Base-by-base conservation (phyloP, 2,797 vertebrate genomes). In the Gymnopithys bicolor region DNA sequence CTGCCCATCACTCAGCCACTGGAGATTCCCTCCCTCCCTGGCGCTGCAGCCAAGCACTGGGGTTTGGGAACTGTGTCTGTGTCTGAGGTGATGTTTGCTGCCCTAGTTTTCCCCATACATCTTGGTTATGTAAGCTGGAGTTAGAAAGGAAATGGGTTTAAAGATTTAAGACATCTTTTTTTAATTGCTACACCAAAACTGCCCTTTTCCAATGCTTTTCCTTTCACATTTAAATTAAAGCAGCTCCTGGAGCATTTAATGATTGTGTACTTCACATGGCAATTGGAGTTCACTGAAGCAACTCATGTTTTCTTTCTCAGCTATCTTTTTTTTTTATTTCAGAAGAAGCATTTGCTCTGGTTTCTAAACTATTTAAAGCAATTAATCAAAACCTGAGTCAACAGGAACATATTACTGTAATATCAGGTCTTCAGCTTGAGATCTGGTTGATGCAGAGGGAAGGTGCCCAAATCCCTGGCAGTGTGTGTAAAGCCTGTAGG, bases 201-300 rank as follows among this genome's bases (percentile, higher is more conserved):
- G 81, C 63, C 75, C 67, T 92, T 95, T 90, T 81, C 11, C 5
- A 32, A 56, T 84, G 43, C 35, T 80, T 91, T 84, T 60, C 58
- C 94, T 87, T 64, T 71, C 19, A 13, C 16, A 7, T 77, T 83
- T 69, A 78, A 82, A 91, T 96, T 95, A 96, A 96, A 91, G 82
- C 64, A 64, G 24, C 79, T 93, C 84, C 92, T 94, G 69, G 75
- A 95, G 64, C 88, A 86, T 95, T 97, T 97, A 92, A 90, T 96
- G 93, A 60, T 87, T 88, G 55, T 95, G 58, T 95, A 84, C 55
- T 95, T 97, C 78, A 86, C 59, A 53, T 59, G 90, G 75, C 90
- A 88, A 78, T 96, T 96, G 87, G 79, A 92, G 95, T 89, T 94
- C 89, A 91, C 80, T 96, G 84, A 97, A 95, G 90, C 74, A 95